These are phyloP conservation scores for Ormia ochracea DNA, from an alignment of 2,888 invertebrate species.

Conservation along the genomic window DNA sequence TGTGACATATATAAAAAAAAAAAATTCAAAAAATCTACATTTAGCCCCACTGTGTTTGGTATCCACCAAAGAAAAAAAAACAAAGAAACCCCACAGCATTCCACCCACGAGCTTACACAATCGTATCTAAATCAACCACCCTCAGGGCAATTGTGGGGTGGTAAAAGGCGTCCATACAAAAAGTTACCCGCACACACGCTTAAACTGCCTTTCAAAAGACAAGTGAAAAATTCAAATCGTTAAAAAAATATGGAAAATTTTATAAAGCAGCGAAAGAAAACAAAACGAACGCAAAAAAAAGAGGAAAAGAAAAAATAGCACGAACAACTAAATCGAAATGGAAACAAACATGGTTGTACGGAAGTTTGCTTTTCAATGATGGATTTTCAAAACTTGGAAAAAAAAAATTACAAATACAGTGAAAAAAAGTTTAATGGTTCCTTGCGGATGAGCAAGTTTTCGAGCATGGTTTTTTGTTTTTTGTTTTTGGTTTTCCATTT, in stretches of 20 bases:
- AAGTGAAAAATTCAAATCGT: slow-evolving; percentile 54
- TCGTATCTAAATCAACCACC: slow-evolving; percentile 41
- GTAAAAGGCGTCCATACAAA: slow-evolving; percentile 59
- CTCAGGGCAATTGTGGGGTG: slow-evolving; percentile 62
- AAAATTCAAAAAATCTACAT: not conserved
- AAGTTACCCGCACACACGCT: slow-evolving; percentile 33
- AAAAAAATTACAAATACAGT: slow-evolving; percentile 19
- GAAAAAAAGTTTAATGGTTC: slow-evolving; percentile 74
- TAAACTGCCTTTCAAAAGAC: slow-evolving; percentile 30
- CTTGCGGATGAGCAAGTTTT: slow-evolving; percentile 73
- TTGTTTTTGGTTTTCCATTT: not conserved
- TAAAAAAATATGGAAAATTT: slow-evolving; percentile 59
- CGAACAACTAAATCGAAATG: slow-evolving; percentile 60
- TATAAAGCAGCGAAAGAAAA: slow-evolving; percentile 33
- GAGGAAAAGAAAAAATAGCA: slow-evolving; percentile 2
- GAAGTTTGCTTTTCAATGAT: slow-evolving; percentile 63
- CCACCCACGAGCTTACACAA: not conserved
- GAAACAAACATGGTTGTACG: slow-evolving; percentile 66
- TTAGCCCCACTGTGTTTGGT: not conserved
- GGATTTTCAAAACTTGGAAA: slow-evolving; percentile 49
- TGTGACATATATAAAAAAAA: not conserved
- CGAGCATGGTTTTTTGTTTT: slow-evolving; percentile 62
- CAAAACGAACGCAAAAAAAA: slow-evolving; percentile 16
- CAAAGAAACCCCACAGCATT: slow-evolving; percentile 5
- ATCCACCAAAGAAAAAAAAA: not conserved